Evolutionary conservation across 2,888 invertebrate genomes (phyloP).

Genomic region (Adelognathus sp.): DNA sequence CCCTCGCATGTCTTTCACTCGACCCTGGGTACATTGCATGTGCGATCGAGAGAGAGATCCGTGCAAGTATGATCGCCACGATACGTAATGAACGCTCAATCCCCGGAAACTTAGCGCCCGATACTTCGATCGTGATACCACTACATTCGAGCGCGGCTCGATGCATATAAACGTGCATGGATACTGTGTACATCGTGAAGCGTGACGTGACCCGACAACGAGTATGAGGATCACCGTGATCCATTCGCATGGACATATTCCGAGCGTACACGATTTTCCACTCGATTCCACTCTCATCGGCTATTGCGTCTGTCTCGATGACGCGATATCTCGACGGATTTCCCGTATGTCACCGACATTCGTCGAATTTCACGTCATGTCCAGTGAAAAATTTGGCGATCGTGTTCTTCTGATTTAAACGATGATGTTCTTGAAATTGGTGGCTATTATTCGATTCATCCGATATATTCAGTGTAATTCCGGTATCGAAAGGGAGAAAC

Average conservation of each 20-base stretch:
- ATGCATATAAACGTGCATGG: neutral
- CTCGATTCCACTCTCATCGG: constrained; percentile 43
- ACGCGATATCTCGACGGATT: neutral
- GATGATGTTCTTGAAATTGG: no score
- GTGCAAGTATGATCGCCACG: constrained; percentile 49
- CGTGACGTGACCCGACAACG: constrained; percentile 59
- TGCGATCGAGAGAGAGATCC: constrained; percentile 6
- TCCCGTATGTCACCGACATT: neutral
- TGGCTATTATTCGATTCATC: no score
- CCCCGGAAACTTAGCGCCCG: constrained; percentile 25
- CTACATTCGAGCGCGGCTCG: neutral
- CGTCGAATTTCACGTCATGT: neutral
- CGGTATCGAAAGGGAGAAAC: no score
- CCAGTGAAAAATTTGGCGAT: no score
- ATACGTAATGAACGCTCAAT: constrained; percentile 60
- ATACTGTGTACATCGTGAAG: neutral
- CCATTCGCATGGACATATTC: constrained; percentile 37
- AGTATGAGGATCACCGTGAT: constrained; percentile 56
- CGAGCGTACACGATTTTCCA: constrained; percentile 48
- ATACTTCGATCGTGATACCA: constrained; percentile 39
- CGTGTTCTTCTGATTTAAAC: no score
- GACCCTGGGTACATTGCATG: neutral
- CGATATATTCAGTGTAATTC: no score
- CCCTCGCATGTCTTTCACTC: neutral
- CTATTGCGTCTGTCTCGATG: constrained; percentile 27